Percentiles rank a stretch among this genome's conserved stretches.
These are phyloP conservation scores for Lophura swinhoii DNA, from an alignment of 2,797 vertebrate species.

Conservation along the genomic window DNA sequence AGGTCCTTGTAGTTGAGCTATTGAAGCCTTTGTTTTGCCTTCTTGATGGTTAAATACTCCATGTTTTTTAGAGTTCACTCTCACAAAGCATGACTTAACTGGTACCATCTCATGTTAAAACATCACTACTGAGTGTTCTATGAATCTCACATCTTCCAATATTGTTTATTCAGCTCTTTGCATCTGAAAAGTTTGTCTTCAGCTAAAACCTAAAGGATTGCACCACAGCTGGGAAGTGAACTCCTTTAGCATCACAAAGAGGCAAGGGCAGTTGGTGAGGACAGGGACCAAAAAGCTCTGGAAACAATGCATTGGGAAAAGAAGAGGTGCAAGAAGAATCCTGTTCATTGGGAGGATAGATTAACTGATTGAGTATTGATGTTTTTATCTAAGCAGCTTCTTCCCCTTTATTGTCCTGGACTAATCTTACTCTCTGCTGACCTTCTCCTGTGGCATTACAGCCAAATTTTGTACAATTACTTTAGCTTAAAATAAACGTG, in stretches of 20 bases:
- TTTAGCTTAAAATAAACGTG: background rate
- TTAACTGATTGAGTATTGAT: background rate
- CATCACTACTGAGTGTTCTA: background rate
- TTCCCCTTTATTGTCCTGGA: background rate
- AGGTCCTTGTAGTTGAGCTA: background rate
- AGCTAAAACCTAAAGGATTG: background rate
- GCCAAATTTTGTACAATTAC: background rate
- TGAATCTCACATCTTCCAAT: background rate
- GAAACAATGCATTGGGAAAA: background rate
- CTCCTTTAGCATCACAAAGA: background rate
- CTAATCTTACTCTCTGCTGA: background rate
- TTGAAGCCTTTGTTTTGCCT: background rate
- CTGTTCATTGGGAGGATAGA: background rate
- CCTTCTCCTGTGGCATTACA: background rate
- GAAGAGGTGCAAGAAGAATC: background rate
- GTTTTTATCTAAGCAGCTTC: background rate
- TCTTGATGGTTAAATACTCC: background rate
- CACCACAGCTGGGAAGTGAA: background rate
- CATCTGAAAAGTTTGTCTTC: background rate
- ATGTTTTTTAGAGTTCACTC: background rate
- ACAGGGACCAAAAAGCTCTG: background rate
- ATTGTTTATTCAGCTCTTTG: background rate
- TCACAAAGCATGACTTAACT: background rate
- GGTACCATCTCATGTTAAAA: background rate
- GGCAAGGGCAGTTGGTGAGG: background rate